These are phyloP conservation scores for Drosophila buzzatii DNA, from an alignment of 2,888 invertebrate species.

Conservation along the genomic window DNA sequence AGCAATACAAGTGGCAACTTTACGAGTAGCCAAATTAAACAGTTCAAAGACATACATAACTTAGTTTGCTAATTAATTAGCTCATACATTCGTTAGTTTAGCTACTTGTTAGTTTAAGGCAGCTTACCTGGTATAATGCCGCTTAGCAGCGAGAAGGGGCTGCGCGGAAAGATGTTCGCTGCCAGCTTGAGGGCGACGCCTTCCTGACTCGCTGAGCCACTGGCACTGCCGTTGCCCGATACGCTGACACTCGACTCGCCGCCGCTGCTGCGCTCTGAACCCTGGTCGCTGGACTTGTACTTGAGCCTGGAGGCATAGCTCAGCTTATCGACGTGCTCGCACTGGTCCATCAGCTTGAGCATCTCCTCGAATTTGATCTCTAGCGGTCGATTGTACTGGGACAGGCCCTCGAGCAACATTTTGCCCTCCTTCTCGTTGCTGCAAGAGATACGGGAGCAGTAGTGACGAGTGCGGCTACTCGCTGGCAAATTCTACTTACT, in stretches of 20 bases:
- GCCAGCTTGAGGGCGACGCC: slow-evolving; percentile 78
- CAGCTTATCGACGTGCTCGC: slow-evolving; percentile 88
- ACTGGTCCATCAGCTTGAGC: slow-evolving; percentile 92
- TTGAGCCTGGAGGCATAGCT: slow-evolving; percentile 63
- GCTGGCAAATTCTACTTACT: slow-evolving; percentile 88
- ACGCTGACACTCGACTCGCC: slow-evolving; percentile 7
- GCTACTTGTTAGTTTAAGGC: background rate
- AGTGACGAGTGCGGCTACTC: slow-evolving; percentile 33
- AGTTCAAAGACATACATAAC: too few relatives aligned
- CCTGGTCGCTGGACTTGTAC: slow-evolving; percentile 63
- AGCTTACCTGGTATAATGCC: slow-evolving; percentile 92
- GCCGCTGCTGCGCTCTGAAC: slow-evolving; percentile 62
- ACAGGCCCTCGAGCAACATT: slow-evolving; percentile 88
- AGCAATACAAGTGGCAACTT: too few relatives aligned
- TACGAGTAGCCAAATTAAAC: too few relatives aligned
- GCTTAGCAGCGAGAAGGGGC: slow-evolving; percentile 90
- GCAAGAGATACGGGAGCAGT: background rate
- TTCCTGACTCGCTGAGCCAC: slow-evolving; percentile 33
- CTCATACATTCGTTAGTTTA: background rate
- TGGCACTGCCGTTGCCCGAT: slow-evolving; percentile 45
- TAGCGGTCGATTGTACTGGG: slow-evolving; percentile 88
- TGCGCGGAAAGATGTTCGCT: slow-evolving; percentile 87
- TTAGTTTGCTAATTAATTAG: background rate
- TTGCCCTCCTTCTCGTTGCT: slow-evolving; percentile 90
- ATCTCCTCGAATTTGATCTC: slow-evolving; percentile 90